Evolutionary conservation across 2,797 vertebrate species (phyloP).

Genomic region (Odontamblyopus lacepedii): DNA sequence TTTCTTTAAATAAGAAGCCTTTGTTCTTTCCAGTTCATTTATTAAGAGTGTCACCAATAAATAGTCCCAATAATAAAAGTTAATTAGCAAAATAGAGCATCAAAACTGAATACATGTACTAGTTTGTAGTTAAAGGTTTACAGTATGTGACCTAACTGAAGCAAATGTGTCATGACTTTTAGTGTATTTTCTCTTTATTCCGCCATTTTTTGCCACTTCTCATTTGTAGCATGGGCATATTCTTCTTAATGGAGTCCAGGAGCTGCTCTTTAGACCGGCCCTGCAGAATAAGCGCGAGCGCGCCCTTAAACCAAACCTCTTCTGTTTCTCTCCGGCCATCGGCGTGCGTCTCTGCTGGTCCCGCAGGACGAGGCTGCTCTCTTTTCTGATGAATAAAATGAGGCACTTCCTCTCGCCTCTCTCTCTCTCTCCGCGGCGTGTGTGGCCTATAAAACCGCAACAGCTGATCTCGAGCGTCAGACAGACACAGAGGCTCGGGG

Average conservation of each 20-base stretch:
- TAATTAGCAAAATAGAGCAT: neutral
- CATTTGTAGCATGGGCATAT: too few relatives aligned
- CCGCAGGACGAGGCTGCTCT: constrained; percentile 65
- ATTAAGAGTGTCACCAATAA: neutral
- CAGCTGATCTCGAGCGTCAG: constrained; percentile 69
- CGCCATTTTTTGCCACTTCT: too few relatives aligned
- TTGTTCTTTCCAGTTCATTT: neutral
- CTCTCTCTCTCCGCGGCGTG: constrained; percentile 19
- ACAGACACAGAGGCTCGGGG: constrained; percentile 42
- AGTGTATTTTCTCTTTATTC: too few relatives aligned
- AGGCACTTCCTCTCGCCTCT: constrained; percentile 31
- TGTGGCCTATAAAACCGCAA: constrained; percentile 62
- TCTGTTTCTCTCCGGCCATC: constrained; percentile 52
- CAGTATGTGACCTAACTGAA: too few relatives aligned
- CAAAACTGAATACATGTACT: too few relatives aligned
- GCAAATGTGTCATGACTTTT: too few relatives aligned
- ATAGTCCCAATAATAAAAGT: too few relatives aligned
- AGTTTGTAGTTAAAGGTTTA: too few relatives aligned
- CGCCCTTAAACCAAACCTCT: constrained; percentile 49
- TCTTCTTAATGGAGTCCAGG: neutral
- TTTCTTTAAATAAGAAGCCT: neutral
- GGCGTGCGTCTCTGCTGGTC: constrained; percentile 47
- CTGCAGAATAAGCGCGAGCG: constrained; percentile 19
- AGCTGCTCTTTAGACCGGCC: neutral
- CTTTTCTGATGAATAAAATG: constrained; percentile 65